A percentile compares a stretch with the other conserved stretches of the same genome.
phyloP scores from a whole-genome alignment of 2,797 vertebrate genomes.

The Lacerta bilineata region DNA sequence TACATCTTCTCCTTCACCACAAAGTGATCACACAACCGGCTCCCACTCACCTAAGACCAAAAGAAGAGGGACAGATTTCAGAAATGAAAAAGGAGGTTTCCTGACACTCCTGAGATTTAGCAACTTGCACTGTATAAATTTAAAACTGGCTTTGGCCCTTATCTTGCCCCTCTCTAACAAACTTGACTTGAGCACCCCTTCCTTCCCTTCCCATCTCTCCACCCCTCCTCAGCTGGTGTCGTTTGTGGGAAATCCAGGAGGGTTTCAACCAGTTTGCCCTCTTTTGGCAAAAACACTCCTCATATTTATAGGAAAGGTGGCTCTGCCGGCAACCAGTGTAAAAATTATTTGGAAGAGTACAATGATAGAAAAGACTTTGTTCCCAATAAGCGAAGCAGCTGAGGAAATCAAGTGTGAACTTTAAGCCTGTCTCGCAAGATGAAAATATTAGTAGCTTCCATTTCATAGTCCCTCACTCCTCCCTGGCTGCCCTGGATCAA shows the following conservation, averaged over 20 bases:
- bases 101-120: not conserved
- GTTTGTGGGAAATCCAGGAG: not conserved
- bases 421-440: not conserved
- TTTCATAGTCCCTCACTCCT: not conserved
- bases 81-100: not conserved
- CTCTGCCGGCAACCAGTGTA: not conserved
- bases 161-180: not conserved
- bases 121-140: not conserved
- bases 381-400: not conserved
- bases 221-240: not conserved
- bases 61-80: not conserved
- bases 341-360: not conserved
- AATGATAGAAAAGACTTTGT: not conserved
- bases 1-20: not conserved
- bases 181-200: not conserved
- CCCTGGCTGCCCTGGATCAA: not conserved
- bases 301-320: not conserved
- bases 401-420: not conserved
- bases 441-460: not conserved
- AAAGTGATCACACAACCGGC: not conserved
- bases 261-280: not conserved
- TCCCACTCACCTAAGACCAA: not conserved
- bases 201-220: not conserved
- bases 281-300: not conserved
- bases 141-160: not conserved